Base-by-base conservation (phyloP, 1,140 invertebrate species). In the Pygmarrhopalites habei region DNA sequence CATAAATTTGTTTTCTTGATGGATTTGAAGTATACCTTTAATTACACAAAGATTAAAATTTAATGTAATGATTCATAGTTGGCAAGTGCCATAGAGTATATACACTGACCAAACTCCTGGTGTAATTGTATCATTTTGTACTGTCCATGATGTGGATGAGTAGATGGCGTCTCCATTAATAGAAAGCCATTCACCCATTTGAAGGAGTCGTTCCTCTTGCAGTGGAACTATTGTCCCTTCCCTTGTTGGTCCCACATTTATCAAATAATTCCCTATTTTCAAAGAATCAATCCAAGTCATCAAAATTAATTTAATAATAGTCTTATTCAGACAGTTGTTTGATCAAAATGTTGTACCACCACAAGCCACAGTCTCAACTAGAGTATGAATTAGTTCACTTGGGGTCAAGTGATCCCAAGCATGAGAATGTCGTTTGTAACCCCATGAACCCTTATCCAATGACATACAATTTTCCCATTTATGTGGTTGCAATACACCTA, bases 391-490 rank as follows among this genome's bases (percentile, higher is more conserved):
- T 1, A 97, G 76, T 62, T 91, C 83, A 51, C 85, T 73, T 10
- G 84, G 82, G n/a, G 82, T 85, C 19, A 88, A 74, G 68, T 86
- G 88, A 71, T 93, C 88, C 23, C 75, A 67, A 0, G 92, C 68
- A 10, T 75, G 75, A 25, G 89, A 85, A 74, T 89, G 85, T 71
- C 88, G 81, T 44, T 90, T 77, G 73, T 83, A 92, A 7, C 91
- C 92, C 93, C 95, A 98, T 0, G 92, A 94, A n/a, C 79, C 73
- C 65, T 80, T 84, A 73, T 98, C 95, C 43, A 98, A 77, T 0
- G 92, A 94, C 81, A 97, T 90, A 15, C 85, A 86, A 75, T 93
- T 93, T 76, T 95, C n/a, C n/a, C n/a, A n/a, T n/a, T n/a, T n/a
- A n/a, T n/a, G n/a, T n/a, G n/a, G n/a, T n/a, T n/a, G n/a, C 92